phyloP scores from a whole-genome alignment of 2,888 invertebrate genomes.

The Agonum fuliginosum region DNA sequence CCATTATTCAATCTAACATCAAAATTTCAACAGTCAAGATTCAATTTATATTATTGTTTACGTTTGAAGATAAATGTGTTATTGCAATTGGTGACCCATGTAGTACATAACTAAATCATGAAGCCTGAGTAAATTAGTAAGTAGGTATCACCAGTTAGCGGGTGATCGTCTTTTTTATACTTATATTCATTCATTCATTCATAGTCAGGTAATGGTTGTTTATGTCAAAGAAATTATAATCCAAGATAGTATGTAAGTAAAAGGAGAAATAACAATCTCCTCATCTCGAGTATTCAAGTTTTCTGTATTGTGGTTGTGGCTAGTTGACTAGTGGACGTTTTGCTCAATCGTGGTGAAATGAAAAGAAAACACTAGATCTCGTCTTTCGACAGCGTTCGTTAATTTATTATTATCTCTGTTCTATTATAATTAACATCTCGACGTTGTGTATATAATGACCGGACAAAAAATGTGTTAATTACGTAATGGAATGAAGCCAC shows the following conservation, averaged over 20 bases:
- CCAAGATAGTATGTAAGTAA: slow-evolving; percentile 6
- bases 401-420: slow-evolving; percentile 55
- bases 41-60: no score
- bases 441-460: slow-evolving; percentile 40
- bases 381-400: slow-evolving; percentile 17
- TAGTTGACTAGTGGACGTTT: no score
- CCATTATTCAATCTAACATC: no score
- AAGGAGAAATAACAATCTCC: neutral
- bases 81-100: no score
- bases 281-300: neutral
- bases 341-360: slow-evolving; percentile 32
- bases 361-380: slow-evolving; percentile 42
- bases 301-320: neutral
- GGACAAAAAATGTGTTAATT: slow-evolving; percentile 55
- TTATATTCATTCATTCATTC: neutral
- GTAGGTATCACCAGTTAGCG: no score
- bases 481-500: slow-evolving; percentile 53
- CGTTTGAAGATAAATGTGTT: no score
- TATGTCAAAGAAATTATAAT: slow-evolving; percentile 20
- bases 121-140: no score
- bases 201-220: neutral
- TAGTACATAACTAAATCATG: no score
- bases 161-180: no score
- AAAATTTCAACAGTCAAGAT: no score
- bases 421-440: slow-evolving; percentile 53